Percentiles rank a stretch among this genome's conserved stretches.
Evolutionary conservation across 2,888 invertebrate genomes (phyloP).

Genomic region (Resseliella maxima): DNA sequence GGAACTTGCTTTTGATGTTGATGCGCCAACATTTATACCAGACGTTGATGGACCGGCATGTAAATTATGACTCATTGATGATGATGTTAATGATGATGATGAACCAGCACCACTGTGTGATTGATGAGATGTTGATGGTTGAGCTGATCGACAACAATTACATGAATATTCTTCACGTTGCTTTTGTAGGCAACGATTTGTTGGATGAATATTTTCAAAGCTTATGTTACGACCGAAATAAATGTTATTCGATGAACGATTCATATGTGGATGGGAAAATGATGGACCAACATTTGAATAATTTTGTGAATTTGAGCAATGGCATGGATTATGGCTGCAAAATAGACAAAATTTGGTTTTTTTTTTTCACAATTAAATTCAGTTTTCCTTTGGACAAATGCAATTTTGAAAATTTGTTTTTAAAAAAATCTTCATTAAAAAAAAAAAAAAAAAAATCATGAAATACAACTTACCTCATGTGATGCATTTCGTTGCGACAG

Average conservation of each 20-base stretch:
- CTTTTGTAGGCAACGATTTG: conserved; percentile 18
- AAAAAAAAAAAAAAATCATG: too few relatives aligned
- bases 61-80: conserved; percentile 52
- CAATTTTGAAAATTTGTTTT: conserved; percentile 10
- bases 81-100: too few relatives aligned
- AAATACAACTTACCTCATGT: conserved; percentile 19
- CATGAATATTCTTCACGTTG: conserved; percentile 50
- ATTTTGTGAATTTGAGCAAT: neutral
- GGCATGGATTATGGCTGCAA: conserved; percentile 37
- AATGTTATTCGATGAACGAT: conserved; percentile 46
- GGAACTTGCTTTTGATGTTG: conserved; percentile 58
- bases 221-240: conserved; percentile 53
- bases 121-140: conserved; percentile 3
- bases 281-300: conserved; percentile 18
- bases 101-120: neutral
- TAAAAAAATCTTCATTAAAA: neutral
- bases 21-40: conserved; percentile 59
- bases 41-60: conserved; percentile 55
- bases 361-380: neutral
- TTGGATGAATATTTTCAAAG: conserved; percentile 35
- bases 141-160: neutral
- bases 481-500: conserved; percentile 46
- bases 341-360: neutral
- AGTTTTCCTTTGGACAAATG: neutral
- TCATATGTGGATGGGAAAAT: neutral